phyloP scores from a whole-genome alignment of 1,140 invertebrate species.

The Caenorhabditis remanei region DNA sequence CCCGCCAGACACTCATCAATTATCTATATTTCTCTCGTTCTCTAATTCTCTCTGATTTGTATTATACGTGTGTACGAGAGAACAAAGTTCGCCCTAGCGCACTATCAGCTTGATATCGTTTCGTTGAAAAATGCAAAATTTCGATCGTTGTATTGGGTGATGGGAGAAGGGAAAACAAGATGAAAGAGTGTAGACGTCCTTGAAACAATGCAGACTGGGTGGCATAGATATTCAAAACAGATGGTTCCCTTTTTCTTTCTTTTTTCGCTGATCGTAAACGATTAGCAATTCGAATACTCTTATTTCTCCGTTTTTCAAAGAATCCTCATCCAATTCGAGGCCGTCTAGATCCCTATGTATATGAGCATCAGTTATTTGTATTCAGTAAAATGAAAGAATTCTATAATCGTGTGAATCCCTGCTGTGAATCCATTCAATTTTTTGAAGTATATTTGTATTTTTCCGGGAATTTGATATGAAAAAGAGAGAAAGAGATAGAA shows the following conservation, averaged over 20 bases:
- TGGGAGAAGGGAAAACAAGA: neutral
- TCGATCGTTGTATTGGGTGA: neutral
- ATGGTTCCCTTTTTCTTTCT: neutral
- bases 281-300: neutral
- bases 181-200: slow-evolving; percentile 14
- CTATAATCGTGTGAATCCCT: too few species aligned
- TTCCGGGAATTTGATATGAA: too few species aligned
- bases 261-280: neutral
- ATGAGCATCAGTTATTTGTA: too few species aligned
- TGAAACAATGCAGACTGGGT: slow-evolving; percentile 10
- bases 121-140: slow-evolving; percentile 48
- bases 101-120: slow-evolving; percentile 23
- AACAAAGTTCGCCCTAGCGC: slow-evolving; percentile 27
- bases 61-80: neutral
- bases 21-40: neutral
- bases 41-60: neutral
- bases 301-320: neutral
- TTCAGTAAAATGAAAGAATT: too few species aligned
- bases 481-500: too few species aligned
- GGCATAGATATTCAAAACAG: slow-evolving; percentile 34
- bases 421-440: too few species aligned
- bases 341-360: too few species aligned
- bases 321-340: neutral
- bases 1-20: slow-evolving; percentile 48
- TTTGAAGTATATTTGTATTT: too few species aligned